Percentiles rank a stretch among this genome's conserved stretches.
These are phyloP conservation scores for Taphrorychus bicolor DNA, from an alignment of 2,888 invertebrate species.

Conservation along the genomic window DNA sequence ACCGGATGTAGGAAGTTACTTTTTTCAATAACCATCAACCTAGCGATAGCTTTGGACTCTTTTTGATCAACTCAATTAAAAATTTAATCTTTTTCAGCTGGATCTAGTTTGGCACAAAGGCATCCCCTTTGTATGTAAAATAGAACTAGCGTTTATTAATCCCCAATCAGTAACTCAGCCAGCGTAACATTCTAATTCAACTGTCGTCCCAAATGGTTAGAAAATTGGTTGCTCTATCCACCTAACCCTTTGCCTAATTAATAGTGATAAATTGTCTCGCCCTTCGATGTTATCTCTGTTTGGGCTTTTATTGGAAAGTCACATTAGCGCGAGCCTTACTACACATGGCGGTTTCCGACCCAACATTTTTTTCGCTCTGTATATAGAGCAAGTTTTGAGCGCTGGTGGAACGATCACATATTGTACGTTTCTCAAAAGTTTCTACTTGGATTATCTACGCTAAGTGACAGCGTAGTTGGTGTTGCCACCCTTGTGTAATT, in stretches of 20 bases:
- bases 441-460: too few species aligned
- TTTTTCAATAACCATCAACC: not conserved
- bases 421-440: too few species aligned
- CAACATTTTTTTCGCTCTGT: not conserved
- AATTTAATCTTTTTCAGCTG: not conserved
- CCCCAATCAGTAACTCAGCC: not conserved
- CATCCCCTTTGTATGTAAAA: too few species aligned
- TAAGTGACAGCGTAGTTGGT: too few species aligned
- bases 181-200: conserved; percentile 2
- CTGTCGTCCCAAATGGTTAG: conserved; percentile 23
- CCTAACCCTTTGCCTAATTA: conserved; percentile 32
- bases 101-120: not conserved
- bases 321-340: conserved; percentile 14
- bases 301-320: conserved; percentile 31
- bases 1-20: conserved; percentile 13
- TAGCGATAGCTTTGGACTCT: not conserved
- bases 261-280: conserved; percentile 33
- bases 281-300: conserved; percentile 36
- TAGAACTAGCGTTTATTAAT: not conserved
- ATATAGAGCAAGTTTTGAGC: not conserved
- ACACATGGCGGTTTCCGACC: not conserved
- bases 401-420: not conserved
- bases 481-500: conserved; percentile 32
- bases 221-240: conserved; percentile 24
- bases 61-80: not conserved